These are phyloP conservation scores for Agelaius tricolor DNA, from an alignment of 2,113 vertebrate genomes.

Conservation along the genomic window DNA sequence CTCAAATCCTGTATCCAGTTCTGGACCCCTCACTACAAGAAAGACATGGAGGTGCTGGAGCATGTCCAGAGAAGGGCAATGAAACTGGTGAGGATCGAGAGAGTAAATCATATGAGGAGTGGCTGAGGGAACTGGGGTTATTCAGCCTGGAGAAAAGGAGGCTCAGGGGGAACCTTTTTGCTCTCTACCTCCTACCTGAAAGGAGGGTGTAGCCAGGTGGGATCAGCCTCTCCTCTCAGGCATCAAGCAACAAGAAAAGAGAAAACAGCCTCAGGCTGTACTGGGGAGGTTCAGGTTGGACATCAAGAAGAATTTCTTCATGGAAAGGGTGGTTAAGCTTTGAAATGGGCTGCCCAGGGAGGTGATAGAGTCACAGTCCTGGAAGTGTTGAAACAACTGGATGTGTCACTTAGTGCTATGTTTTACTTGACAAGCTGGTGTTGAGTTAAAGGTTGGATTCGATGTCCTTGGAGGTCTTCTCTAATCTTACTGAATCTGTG, in stretches of 20 bases:
- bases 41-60: neutral
- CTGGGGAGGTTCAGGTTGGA: neutral
- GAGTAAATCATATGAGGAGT: neutral
- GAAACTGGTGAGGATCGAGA: neutral
- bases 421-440: neutral
- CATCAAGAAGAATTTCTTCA: neutral
- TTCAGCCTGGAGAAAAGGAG: neutral
- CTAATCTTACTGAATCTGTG: neutral
- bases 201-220: neutral
- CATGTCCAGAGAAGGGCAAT: neutral
- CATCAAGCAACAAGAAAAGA: neutral
- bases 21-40: neutral
- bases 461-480: neutral
- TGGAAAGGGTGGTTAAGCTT: neutral
- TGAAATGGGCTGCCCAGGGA: neutral
- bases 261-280: neutral
- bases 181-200: neutral
- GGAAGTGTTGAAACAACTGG: neutral
- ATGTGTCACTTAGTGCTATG: neutral
- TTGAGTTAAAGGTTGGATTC: neutral
- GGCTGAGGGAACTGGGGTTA: neutral
- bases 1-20: neutral
- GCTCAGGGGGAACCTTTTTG: neutral
- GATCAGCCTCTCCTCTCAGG: neutral
- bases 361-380: neutral